Base-by-base conservation (phyloP, 92 coral and sea anemone genomes). In the Montipora capitata region DNA sequence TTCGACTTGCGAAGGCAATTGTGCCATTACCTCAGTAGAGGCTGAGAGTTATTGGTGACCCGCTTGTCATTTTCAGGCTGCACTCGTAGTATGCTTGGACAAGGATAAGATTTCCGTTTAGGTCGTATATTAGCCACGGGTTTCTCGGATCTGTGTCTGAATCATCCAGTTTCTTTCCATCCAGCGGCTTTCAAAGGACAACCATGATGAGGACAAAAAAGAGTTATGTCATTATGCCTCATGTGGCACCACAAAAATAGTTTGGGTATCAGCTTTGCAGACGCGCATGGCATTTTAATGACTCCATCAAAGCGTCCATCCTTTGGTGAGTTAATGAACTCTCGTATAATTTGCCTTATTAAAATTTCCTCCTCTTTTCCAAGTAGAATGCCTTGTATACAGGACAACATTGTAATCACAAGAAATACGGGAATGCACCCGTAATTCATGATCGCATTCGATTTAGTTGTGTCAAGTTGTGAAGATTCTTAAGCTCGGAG, bases 31-130 rank as follows among this genome's bases (percentile, higher is more conserved):
- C 64, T 93, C 96, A 38, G 76, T 85, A 39, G 96, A 92, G 43
- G 91, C 96, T 42, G 96, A 93, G 68, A 93, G 93, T 68, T 68
- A 92, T 42, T 90, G 72, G 78, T 91, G 92, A 48, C 91, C 92
- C 35, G 52, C 41, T 75, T 74, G 6, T 79, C 52, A 12, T 73
- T 87, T 49, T 91, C 94, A 27, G 35, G 35, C 35, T 20, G 27
- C 95, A 88, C 8, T 13, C 40, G 13, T 88, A 92, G 5, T 54
- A 48, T 17, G 84, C 39, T 44, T 92, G 95, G 1, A 92, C 78
- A 3, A 92, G 40, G 1, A 88, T 10, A 1, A 92, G 41, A 13
- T 92, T 92, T 4, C 95, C 95, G 27, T 67, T 18, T 14, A 92
- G 17, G 18, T 88, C 95, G 45, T 92, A 83, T 0, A 80, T 66